Evolutionary conservation across 2,888 invertebrate genomes (phyloP).

Genomic region (Argyresthia albistria): DNA sequence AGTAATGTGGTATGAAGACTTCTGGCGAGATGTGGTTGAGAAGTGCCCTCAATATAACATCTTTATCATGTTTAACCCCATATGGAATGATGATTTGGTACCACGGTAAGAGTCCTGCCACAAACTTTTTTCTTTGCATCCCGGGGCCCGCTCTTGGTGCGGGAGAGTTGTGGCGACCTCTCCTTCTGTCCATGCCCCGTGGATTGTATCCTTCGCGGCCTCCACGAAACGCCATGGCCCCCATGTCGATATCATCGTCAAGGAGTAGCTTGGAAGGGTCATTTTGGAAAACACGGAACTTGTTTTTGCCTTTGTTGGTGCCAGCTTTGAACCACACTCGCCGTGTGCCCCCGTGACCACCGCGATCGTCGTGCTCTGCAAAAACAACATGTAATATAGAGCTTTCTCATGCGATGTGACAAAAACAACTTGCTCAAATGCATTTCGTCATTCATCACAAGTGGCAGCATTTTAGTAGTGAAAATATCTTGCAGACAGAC

Average conservation of each 20-base stretch:
- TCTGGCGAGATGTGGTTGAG: conserved; percentile 75
- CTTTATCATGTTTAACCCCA: conserved; percentile 83
- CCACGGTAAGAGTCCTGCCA: conserved; percentile 75
- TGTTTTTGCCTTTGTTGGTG: conserved; percentile 49
- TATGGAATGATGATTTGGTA: conserved; percentile 80
- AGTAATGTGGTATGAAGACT: conserved; percentile 77
- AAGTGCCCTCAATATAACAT: conserved; percentile 74
- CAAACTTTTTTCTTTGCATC: conserved; percentile 49
- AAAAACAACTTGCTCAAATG: too few species aligned
- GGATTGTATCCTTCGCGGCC: conserved; percentile 11
- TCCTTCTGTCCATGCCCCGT: conserved; percentile 38
- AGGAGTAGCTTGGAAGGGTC: conserved; percentile 59
- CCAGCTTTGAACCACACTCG: conserved; percentile 72
- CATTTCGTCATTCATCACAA: not conserved
- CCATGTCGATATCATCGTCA: conserved; percentile 78
- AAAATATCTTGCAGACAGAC: too few species aligned
- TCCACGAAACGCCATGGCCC: conserved; percentile 33
- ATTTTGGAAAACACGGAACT: conserved; percentile 53
- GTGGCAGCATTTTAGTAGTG: too few species aligned
- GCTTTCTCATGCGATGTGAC: too few species aligned
- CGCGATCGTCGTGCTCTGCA: conserved; percentile 64
- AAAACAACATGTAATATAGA: conserved; percentile 13
- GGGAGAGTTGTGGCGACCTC: conserved; percentile 58
- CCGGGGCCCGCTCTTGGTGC: conserved; percentile 35
- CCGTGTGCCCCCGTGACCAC: conserved; percentile 42